Conservation (phyloP, 2,113 vertebrate species). For the Anolis carolinensis region DNA sequence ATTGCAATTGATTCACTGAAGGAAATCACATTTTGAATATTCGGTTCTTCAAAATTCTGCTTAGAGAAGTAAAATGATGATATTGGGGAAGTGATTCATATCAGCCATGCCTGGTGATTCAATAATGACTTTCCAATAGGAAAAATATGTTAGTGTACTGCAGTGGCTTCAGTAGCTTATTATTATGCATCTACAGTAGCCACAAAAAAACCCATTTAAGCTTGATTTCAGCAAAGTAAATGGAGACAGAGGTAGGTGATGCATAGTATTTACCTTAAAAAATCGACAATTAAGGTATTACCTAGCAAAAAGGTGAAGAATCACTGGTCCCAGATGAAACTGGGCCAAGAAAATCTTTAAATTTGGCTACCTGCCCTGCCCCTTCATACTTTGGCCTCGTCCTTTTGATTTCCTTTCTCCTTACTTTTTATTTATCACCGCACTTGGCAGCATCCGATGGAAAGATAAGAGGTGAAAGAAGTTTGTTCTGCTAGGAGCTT, state of each 20-base stretch:
- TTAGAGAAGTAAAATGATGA: neutral
- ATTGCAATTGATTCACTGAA: neutral
- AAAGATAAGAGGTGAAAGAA: neutral
- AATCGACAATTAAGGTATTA: neutral
- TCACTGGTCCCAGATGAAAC: no score
- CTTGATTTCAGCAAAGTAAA: neutral
- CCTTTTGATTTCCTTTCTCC: no score
- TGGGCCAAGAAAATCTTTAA: no score
- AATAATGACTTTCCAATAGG: conserved; percentile 2
- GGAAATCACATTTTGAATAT: neutral
- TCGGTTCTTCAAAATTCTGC: neutral
- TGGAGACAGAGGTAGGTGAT: neutral
- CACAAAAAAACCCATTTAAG: neutral
- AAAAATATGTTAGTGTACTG: neutral
- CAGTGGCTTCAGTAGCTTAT: conserved; percentile 17
- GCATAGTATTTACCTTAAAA: neutral
- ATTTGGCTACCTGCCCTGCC: no score
- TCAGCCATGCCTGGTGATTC: neutral
- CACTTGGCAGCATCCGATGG: neutral
- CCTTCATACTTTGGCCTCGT: no score
- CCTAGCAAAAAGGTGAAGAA: neutral
- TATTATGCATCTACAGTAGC: neutral
- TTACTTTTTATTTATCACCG: neutral
- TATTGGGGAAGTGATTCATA: conserved; percentile 25
- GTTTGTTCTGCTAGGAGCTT: neutral